Conservation (phyloP, 1,140 invertebrate genomes). For the Meloidogyne floridensis region DNA sequence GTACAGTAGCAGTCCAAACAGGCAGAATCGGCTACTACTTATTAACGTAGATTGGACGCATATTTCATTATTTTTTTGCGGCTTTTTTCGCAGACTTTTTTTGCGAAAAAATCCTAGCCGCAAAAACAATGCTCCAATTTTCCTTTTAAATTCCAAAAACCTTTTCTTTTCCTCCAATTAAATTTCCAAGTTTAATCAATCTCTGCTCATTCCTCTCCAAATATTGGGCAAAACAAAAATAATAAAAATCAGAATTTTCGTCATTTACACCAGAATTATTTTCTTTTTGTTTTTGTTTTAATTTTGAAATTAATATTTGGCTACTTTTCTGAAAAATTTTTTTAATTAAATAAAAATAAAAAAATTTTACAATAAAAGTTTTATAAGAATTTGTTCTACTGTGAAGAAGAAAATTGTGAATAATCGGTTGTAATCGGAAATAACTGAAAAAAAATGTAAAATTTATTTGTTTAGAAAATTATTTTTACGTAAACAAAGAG, state of each 20-base stretch:
- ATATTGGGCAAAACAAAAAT: conserved; percentile 16
- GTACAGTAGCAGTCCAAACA: too few species aligned
- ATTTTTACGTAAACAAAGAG: too few species aligned
- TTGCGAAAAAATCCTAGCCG: too few species aligned
- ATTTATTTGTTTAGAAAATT: too few species aligned
- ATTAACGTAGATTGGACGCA: too few species aligned
- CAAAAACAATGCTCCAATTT: too few species aligned
- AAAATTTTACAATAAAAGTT: conserved; percentile 13
- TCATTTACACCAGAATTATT: not conserved
- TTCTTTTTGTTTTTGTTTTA: not conserved
- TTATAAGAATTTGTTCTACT: not conserved
- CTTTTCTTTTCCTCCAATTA: not conserved
- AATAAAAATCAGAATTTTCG: conserved; percentile 2
- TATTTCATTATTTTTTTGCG: too few species aligned
- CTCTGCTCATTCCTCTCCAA: conserved; percentile 14
- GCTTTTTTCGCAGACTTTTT: too few species aligned
- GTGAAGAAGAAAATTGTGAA: conserved; percentile 27
- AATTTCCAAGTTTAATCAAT: not conserved
- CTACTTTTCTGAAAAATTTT: not conserved
- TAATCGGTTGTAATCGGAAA: conserved; percentile 20
- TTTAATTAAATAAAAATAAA: not conserved
- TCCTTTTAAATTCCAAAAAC: not conserved
- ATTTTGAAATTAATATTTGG: not conserved
- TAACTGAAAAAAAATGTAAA: not conserved
- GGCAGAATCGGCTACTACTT: too few species aligned